Percentiles rank a stretch among this genome's conserved stretches.
These are phyloP conservation scores for Melierax canorus DNA, from an alignment of 2,113 vertebrate genomes.

Conservation along the genomic window DNA sequence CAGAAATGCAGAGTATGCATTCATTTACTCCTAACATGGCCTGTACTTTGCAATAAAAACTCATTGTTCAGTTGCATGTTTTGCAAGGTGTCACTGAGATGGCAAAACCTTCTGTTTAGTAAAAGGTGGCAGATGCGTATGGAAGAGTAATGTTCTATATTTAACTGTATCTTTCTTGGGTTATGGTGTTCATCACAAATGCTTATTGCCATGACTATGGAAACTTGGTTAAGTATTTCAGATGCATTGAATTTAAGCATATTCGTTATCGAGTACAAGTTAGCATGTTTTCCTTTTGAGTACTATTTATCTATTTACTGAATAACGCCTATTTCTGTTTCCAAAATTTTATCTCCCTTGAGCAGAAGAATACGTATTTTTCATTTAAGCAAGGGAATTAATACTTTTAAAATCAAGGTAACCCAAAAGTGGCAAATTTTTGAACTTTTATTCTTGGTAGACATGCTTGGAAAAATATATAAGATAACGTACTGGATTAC, in stretches of 20 bases:
- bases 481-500: not conserved
- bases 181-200: not conserved
- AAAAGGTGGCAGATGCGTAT: not conserved
- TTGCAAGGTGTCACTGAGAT: not conserved
- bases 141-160: not conserved
- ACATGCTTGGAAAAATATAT: not conserved
- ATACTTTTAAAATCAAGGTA: not conserved
- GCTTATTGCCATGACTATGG: not conserved
- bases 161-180: not conserved
- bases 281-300: not conserved
- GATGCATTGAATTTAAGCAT: not conserved
- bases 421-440: not conserved
- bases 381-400: not conserved
- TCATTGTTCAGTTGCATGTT: not conserved
- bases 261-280: not conserved
- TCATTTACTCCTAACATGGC: not conserved
- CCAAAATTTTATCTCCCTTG: not conserved
- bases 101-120: not conserved
- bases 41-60: not conserved
- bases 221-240: not conserved
- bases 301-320: not conserved
- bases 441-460: not conserved
- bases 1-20: not conserved
- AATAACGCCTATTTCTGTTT: not conserved
- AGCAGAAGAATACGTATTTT: not conserved